Conservation (phyloP, 2,888 invertebrate genomes). For the Crematogaster levior region DNA sequence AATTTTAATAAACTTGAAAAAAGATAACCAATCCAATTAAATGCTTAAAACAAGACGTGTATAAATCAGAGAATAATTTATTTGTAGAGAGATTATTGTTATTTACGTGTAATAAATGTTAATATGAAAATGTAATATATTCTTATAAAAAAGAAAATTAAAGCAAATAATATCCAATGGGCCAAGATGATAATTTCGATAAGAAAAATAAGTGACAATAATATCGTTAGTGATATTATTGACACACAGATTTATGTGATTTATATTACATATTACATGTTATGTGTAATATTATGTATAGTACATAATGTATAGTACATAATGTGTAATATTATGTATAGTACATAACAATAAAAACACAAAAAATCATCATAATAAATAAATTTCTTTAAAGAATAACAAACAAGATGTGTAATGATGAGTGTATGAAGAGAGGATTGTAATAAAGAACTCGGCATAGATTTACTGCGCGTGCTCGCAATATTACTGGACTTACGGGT, state of each 20-base stretch:
- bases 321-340: too few relatives aligned
- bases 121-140: background rate
- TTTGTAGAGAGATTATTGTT: too few relatives aligned
- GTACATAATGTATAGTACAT: too few relatives aligned
- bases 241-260: background rate
- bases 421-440: conserved; percentile 49
- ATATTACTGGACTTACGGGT: conserved; percentile 72
- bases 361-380: conserved; percentile 37
- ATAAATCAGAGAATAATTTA: conserved; percentile 13
- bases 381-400: conserved; percentile 63
- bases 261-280: background rate
- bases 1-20: conserved; percentile 28
- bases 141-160: background rate
- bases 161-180: background rate
- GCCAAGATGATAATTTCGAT: conserved; percentile 53
- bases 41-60: background rate
- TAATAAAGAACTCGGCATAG: conserved; percentile 78
- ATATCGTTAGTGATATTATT: conserved; percentile 26
- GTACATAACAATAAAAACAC: conserved; percentile 69
- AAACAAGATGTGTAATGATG: conserved; percentile 57
- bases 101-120: background rate
- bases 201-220: conserved; percentile 59
- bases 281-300: too few relatives aligned
- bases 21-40: conserved; percentile 25
- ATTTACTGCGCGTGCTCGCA: conserved; percentile 58